Conservation (phyloP, 2,888 invertebrate species). For the Acanthosepion lycidas region DNA sequence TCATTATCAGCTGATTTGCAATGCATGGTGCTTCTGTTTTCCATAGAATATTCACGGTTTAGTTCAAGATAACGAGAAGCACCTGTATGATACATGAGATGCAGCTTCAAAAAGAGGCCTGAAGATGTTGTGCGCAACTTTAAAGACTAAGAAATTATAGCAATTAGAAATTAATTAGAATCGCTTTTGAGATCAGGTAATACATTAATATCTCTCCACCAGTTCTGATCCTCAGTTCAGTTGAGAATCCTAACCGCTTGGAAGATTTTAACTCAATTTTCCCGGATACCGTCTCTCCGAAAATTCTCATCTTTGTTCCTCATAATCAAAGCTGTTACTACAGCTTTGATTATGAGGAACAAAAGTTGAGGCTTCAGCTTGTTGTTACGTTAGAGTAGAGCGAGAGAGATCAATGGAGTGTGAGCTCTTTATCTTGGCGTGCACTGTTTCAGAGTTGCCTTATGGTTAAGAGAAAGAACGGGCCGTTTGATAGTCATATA, state of each 20-base stretch:
- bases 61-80: too few species aligned
- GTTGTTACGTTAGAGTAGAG: neutral
- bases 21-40: too few species aligned
- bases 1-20: too few species aligned
- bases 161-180: neutral
- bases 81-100: too few species aligned
- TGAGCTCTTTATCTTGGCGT: neutral
- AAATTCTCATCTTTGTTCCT: neutral
- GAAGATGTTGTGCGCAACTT: too few species aligned
- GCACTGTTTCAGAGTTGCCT: neutral
- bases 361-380: neutral
- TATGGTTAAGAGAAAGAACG: neutral
- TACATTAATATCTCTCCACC: neutral
- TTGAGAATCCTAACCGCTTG: neutral
- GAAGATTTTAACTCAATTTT: constrained; percentile 12
- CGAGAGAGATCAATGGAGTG: neutral
- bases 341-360: too few species aligned
- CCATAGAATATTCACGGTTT: too few species aligned
- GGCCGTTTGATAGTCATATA: neutral
- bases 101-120: too few species aligned
- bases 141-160: neutral
- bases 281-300: neutral
- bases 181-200: neutral
- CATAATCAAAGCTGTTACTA: neutral
- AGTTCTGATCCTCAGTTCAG: neutral